These are phyloP conservation scores for Pelecanus crispus DNA, from an alignment of 2,113 vertebrate genomes.

Conservation along the genomic window DNA sequence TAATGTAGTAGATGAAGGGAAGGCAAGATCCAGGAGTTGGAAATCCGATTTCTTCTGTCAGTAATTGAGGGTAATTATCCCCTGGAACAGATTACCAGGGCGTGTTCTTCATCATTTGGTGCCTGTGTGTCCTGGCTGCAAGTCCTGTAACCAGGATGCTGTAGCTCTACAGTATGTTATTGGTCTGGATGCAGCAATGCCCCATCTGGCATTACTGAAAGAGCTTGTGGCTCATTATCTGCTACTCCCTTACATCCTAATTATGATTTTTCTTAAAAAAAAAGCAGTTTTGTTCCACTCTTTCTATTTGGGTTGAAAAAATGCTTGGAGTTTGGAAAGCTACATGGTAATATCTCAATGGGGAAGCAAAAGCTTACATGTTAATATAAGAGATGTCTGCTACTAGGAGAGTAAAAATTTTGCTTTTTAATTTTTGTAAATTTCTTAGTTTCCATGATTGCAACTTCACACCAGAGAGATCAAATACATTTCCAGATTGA, in stretches of 20 bases:
- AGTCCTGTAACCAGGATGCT: not conserved
- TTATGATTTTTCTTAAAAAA: not conserved
- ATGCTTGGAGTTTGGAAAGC: not conserved
- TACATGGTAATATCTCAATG: not conserved
- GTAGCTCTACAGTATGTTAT: not conserved
- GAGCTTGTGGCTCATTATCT: not conserved
- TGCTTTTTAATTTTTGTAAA: not conserved
- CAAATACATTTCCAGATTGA: not conserved
- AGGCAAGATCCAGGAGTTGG: not conserved
- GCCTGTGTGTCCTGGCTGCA: not conserved
- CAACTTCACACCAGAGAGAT: not conserved
- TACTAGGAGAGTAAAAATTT: not conserved
- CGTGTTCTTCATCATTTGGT: not conserved
- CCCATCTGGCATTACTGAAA: not conserved
- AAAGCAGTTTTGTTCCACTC: not conserved
- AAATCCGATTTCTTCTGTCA: constrained; percentile 14
- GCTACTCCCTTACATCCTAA: not conserved
- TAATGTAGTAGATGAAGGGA: not conserved
- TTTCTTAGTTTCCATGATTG: not conserved
- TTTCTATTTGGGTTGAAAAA: not conserved
- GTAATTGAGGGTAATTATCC: not conserved
- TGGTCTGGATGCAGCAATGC: not conserved
- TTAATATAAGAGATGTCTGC: not conserved
- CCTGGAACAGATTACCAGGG: not conserved
- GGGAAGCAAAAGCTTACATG: not conserved